Percentiles rank a stretch among this genome's conserved stretches.
Conservation (phyloP, 2,113 vertebrate genomes). For the Saccopteryx bilineata region DNA sequence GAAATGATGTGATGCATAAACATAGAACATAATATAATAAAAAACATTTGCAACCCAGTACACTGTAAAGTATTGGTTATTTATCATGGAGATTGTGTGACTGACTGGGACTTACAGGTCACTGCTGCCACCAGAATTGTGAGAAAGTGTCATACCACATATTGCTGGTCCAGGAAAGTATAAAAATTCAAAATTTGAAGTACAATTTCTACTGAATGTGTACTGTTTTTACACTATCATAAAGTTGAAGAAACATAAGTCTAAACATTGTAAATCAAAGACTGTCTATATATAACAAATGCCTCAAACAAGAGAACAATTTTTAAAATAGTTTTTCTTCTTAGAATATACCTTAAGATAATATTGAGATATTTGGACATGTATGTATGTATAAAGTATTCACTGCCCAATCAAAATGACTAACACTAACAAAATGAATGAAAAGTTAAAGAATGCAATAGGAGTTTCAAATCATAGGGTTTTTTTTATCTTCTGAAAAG, state of each 20-base stretch:
- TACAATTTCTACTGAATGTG: not conserved
- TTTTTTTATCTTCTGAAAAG: too few species aligned
- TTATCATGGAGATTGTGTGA: not conserved
- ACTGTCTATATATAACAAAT: not conserved
- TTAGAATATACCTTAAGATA: slow-evolving; percentile 17
- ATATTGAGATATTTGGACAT: not conserved
- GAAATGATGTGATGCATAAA: not conserved
- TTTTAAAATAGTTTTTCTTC: not conserved
- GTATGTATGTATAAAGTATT: not conserved
- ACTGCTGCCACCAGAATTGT: not conserved
- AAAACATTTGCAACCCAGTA: not conserved
- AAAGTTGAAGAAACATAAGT: not conserved
- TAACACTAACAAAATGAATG: not conserved
- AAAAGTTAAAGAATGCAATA: not conserved
- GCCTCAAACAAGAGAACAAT: not conserved
- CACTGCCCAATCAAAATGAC: not conserved
- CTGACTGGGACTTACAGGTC: too few species aligned
- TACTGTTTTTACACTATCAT: not conserved
- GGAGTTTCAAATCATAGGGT: slow-evolving; percentile 2
- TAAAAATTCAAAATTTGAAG: too few species aligned
- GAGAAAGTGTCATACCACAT: not conserved
- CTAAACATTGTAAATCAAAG: not conserved
- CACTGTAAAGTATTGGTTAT: not conserved
- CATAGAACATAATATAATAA: not conserved
- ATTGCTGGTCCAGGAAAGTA: too few species aligned